Evolutionary conservation across 2,113 vertebrate species (phyloP).

Genomic region (Isurus oxyrinchus): DNA sequence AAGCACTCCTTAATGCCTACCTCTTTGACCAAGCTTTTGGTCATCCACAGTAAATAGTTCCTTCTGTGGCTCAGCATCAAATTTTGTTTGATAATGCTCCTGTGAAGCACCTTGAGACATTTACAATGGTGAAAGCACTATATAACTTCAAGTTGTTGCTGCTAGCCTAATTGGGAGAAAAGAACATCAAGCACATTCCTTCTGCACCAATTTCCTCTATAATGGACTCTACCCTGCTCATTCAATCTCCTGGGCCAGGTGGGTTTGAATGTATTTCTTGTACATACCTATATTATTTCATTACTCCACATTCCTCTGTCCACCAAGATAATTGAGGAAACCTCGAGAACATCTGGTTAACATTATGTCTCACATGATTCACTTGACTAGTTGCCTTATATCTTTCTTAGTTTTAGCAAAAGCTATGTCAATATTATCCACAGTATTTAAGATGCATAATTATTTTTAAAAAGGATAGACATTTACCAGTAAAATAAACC

Average conservation of each 20-base stretch:
- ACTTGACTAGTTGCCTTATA: background rate
- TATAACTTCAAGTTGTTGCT: background rate
- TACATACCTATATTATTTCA: too few relatives aligned
- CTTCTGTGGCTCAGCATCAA: background rate
- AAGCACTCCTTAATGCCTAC: background rate
- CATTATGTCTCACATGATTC: background rate
- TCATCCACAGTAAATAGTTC: background rate
- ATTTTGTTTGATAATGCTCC: background rate
- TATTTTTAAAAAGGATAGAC: too few relatives aligned
- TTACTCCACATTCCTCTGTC: too few relatives aligned
- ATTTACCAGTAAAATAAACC: too few relatives aligned
- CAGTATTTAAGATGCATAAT: too few relatives aligned
- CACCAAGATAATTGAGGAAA: background rate
- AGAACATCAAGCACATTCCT: background rate
- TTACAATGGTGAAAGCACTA: background rate
- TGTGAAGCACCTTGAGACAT: background rate
- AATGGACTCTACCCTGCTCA: background rate
- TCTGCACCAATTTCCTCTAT: background rate
- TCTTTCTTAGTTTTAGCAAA: too few relatives aligned
- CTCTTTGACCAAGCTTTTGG: background rate
- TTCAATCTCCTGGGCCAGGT: background rate
- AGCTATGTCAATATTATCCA: too few relatives aligned
- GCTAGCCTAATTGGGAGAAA: background rate
- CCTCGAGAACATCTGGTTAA: background rate
- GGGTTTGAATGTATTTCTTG: background rate